Conservation (phyloP, 2,797 vertebrate species). For the Erethizon dorsatum region DNA sequence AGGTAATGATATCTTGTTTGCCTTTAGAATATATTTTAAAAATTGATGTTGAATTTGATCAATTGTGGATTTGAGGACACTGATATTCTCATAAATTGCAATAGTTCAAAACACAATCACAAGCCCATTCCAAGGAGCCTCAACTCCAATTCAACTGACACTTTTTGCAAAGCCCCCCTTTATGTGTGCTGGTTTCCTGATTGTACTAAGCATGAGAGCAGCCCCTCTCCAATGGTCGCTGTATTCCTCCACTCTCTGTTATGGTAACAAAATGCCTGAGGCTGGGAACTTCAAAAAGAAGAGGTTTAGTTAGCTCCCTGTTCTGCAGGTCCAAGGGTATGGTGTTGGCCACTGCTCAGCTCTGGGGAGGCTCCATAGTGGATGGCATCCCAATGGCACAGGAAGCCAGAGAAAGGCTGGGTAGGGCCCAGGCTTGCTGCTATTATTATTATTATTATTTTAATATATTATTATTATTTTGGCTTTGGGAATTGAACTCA, state of each 20-base stretch:
- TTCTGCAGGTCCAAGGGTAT: not conserved
- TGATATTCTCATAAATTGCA: not conserved
- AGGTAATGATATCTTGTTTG: not conserved
- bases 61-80: not conserved
- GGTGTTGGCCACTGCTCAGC: not conserved
- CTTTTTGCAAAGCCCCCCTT: not conserved
- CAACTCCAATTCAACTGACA: not conserved
- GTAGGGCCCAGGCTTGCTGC: not conserved
- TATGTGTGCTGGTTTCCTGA: not conserved
- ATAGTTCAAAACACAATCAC: not conserved
- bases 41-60: not conserved
- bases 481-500: not conserved
- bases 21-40: not conserved
- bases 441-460: not conserved
- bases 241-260: not conserved
- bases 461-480: not conserved
- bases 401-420: not conserved
- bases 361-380: not conserved
- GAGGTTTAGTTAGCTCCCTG: not conserved
- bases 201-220: not conserved
- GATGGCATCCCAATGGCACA: not conserved
- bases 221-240: too few species aligned
- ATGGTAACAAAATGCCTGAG: not conserved
- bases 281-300: not conserved
- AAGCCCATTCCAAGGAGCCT: not conserved